phyloP scores from a whole-genome alignment of 2,113 vertebrate genomes.

The Chaenocephalus aceratus region DNA sequence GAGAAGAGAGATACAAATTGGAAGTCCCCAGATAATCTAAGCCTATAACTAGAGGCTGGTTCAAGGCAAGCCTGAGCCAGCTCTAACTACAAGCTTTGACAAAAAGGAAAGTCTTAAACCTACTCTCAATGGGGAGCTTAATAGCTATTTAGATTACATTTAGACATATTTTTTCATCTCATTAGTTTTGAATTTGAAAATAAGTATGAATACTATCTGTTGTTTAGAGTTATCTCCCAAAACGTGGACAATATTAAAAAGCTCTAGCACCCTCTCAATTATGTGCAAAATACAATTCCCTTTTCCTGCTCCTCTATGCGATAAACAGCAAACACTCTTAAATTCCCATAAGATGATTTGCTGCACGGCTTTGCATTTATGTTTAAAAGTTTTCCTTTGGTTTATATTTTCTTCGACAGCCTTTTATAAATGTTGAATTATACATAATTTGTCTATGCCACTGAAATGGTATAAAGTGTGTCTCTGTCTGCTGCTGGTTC shows the following conservation, averaged over 20 bases:
- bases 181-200: neutral
- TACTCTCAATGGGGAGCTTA: too few species aligned
- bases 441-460: slow-evolving; percentile 29
- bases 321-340: slow-evolving; percentile 24
- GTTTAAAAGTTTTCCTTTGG: slow-evolving; percentile 35
- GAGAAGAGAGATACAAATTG: too few species aligned
- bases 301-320: slow-evolving; percentile 24
- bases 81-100: too few species aligned
- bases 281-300: slow-evolving; percentile 5
- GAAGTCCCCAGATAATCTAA: too few species aligned
- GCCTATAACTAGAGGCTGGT: too few species aligned
- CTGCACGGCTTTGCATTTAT: slow-evolving; percentile 22
- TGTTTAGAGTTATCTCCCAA: neutral
- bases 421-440: slow-evolving; percentile 43
- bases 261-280: neutral
- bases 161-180: too few species aligned
- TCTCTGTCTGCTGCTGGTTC: slow-evolving; percentile 27
- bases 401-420: slow-evolving; percentile 35
- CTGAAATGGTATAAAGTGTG: slow-evolving; percentile 16
- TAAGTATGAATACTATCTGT: neutral
- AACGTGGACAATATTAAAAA: neutral
- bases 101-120: too few species aligned
- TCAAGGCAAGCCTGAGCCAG: too few species aligned
- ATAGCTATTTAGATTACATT: too few species aligned
- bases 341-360: slow-evolving; percentile 28